Percentiles rank a stretch among this genome's conserved stretches.
Conservation (phyloP, 2,113 vertebrate genomes). For the Bubo blakistoni region DNA sequence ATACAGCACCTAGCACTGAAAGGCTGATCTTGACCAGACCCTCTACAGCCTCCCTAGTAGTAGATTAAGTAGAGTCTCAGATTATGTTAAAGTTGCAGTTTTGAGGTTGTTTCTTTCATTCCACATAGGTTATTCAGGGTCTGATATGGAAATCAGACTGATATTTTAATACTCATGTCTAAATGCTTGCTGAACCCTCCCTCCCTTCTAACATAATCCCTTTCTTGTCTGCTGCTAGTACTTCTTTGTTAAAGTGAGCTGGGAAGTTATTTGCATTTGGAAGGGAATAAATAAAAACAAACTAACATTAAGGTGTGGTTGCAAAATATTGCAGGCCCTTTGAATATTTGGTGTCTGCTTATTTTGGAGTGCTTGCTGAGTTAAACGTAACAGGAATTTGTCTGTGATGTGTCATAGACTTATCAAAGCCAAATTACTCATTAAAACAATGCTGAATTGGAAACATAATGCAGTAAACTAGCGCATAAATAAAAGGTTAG, state of each 20-base stretch:
- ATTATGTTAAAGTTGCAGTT: background rate
- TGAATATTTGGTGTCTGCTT: background rate
- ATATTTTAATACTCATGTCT: background rate
- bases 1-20: background rate
- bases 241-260: background rate
- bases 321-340: background rate
- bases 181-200: background rate
- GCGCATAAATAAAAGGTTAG: conserved; percentile 27
- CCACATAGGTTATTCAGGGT: background rate
- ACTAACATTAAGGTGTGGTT: background rate
- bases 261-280: background rate
- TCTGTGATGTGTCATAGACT: background rate
- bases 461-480: conserved; percentile 35
- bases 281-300: conserved; percentile 42
- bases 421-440: conserved; percentile 39
- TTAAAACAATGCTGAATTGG: conserved; percentile 60
- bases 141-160: background rate
- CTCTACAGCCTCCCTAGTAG: background rate
- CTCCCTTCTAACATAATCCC: background rate
- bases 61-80: background rate
- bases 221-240: conserved; percentile 23
- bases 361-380: background rate
- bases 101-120: background rate
- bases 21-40: background rate
- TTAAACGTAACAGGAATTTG: background rate